Conservation (phyloP, 2,797 vertebrate species). For the Glyptemys insculpta region DNA sequence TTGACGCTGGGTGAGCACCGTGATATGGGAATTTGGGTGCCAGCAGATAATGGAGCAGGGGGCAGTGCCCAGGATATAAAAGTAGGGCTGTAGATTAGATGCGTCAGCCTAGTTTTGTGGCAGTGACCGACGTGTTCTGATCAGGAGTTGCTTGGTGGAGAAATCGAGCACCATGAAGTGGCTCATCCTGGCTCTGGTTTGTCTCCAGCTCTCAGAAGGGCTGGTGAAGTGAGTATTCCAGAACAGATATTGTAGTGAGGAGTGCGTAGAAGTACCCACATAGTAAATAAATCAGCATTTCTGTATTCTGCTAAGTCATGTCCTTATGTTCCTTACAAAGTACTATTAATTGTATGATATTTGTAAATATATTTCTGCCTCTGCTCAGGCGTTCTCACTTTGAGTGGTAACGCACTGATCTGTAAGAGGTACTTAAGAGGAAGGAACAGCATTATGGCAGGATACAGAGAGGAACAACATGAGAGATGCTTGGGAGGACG, state of each 20-base stretch:
- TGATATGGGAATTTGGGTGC: fast-evolving
- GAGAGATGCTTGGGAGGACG: not conserved
- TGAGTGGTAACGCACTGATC: not conserved
- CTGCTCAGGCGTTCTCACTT: not conserved
- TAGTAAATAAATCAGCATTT: not conserved
- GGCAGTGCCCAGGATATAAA: not conserved
- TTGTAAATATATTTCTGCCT: not conserved
- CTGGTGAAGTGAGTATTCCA: slow-evolving; percentile 34
- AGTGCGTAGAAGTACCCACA: not conserved
- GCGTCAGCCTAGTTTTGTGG: not conserved
- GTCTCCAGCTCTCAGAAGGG: slow-evolving; percentile 68
- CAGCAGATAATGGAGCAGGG: not conserved
- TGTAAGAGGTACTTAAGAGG: not conserved
- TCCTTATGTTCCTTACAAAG: not conserved
- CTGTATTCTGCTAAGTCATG: not conserved
- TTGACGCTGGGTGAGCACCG: not conserved
- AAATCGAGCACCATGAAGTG: slow-evolving; percentile 64
- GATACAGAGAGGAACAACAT: not conserved
- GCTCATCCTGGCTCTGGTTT: slow-evolving; percentile 65
- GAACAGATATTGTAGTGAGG: not conserved
- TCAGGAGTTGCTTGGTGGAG: not conserved
- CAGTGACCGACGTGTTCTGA: not conserved
- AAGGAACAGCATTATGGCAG: not conserved
- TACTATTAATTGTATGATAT: not conserved
- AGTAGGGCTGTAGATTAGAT: not conserved